These are phyloP conservation scores for Limnephilus auricula DNA, from an alignment of 2,888 invertebrate genomes.

Conservation along the genomic window DNA sequence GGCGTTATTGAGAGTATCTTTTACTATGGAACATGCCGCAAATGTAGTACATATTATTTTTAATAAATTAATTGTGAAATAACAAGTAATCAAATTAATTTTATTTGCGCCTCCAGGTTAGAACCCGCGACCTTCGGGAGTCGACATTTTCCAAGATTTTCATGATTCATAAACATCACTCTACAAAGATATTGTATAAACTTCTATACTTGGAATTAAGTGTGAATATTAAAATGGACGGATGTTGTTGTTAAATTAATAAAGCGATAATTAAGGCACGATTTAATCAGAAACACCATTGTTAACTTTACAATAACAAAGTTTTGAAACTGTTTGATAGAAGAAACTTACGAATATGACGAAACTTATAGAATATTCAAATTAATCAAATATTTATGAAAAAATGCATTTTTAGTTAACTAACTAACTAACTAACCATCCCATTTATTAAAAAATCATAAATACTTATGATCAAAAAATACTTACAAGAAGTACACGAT, in stretches of 20 bases:
- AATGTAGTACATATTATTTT: too few species aligned
- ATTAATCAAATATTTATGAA: neutral
- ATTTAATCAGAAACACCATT: neutral
- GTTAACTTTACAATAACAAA: neutral
- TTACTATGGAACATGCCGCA: too few species aligned
- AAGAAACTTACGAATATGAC: neutral
- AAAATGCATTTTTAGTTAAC: too few species aligned
- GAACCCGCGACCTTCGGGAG: too few species aligned
- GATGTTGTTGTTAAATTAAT: neutral
- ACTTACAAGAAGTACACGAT: too few species aligned
- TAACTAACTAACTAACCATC: too few species aligned
- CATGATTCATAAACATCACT: neutral
- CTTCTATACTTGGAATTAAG: neutral
- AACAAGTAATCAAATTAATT: too few species aligned
- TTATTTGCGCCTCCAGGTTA: too few species aligned
- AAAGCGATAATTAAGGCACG: neutral
- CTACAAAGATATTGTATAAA: neutral
- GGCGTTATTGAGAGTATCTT: too few species aligned
- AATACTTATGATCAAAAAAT: too few species aligned
- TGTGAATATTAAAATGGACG: neutral
- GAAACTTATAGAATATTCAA: neutral
- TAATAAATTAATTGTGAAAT: too few species aligned
- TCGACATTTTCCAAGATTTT: neutral
- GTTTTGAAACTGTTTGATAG: neutral
- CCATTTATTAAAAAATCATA: too few species aligned